Evolutionary conservation across 2,797 vertebrate genomes (phyloP).

Genomic region (Staurois parvus): DNA sequence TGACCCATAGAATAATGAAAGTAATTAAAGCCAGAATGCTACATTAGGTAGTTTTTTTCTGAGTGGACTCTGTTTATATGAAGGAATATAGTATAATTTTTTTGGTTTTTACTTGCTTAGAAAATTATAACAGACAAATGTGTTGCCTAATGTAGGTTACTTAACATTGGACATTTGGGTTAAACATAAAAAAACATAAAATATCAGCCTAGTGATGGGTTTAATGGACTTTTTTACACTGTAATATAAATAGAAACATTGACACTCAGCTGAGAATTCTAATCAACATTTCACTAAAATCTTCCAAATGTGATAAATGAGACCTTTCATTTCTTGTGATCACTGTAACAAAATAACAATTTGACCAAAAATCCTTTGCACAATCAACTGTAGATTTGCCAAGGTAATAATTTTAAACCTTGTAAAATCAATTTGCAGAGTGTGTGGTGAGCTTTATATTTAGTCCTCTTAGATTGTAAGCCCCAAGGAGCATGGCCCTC

Average conservation of each 20-base stretch:
- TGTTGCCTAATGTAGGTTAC: not conserved
- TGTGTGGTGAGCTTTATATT: too few species aligned
- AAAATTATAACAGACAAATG: not conserved
- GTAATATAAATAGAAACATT: not conserved
- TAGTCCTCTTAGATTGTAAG: too few species aligned
- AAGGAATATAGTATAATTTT: not conserved
- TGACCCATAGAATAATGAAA: not conserved
- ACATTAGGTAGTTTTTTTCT: not conserved
- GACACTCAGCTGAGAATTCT: not conserved
- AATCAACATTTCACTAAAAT: not conserved
- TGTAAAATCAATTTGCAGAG: too few species aligned
- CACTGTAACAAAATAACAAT: too few species aligned
- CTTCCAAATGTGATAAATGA: not conserved
- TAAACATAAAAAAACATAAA: too few species aligned
- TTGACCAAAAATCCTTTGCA: too few species aligned
- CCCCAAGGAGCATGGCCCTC: too few species aligned
- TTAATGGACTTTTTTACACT: too few species aligned
- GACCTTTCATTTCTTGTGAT: too few species aligned
- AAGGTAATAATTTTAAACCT: too few species aligned
- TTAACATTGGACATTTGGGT: not conserved
- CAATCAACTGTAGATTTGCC: too few species aligned
- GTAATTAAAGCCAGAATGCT: not conserved
- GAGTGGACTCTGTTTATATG: not conserved
- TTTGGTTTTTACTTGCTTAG: not conserved
- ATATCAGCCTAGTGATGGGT: too few species aligned